Conservation (phyloP, 2,797 vertebrate species). For the Lepus townsendii region DNA sequence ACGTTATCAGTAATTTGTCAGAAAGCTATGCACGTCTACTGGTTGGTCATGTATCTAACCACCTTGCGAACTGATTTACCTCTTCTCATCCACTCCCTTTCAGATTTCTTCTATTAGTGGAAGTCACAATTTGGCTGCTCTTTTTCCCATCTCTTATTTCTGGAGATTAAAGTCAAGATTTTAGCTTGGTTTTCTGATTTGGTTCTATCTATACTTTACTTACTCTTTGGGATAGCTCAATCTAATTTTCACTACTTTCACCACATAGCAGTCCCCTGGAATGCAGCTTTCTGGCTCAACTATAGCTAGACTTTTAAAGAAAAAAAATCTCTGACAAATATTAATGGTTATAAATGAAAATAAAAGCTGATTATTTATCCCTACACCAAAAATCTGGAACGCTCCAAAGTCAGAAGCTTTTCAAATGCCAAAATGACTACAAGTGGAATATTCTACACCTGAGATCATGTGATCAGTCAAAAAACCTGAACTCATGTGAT, state of each 20-base stretch:
- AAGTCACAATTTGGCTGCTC: neutral
- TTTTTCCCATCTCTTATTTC: neutral
- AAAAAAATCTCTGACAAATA: neutral
- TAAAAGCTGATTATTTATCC: neutral
- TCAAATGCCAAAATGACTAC: neutral
- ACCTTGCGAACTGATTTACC: neutral
- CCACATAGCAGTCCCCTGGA: neutral
- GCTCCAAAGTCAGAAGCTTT: neutral
- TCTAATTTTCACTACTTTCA: neutral
- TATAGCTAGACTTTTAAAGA: neutral
- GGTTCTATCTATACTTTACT: conserved; percentile 10
- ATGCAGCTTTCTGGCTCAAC: neutral
- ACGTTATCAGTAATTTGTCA: neutral
- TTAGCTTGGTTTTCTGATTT: neutral
- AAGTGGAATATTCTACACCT: neutral
- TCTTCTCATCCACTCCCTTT: neutral
- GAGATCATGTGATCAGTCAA: neutral
- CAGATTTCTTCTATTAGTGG: neutral
- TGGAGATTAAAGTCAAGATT: neutral
- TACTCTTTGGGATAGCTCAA: neutral
- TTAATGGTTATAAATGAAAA: neutral
- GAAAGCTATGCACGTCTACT: neutral
- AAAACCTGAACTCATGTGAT: neutral
- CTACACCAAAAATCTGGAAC: neutral
- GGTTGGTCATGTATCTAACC: neutral